These are phyloP conservation scores for Drosophila repletoides DNA, from an alignment of 1,140 invertebrate genomes.

Conservation along the genomic window DNA sequence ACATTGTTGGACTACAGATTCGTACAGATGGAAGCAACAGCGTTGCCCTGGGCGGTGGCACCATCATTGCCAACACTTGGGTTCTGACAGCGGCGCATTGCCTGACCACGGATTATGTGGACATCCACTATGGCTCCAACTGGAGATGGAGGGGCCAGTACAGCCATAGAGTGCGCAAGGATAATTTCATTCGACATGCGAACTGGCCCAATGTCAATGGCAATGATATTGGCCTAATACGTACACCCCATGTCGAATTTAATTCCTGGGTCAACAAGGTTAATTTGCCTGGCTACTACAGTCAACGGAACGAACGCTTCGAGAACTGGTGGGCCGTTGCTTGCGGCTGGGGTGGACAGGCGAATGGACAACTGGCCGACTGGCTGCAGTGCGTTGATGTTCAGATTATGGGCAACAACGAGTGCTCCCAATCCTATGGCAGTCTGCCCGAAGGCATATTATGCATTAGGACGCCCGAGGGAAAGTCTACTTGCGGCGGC, in stretches of 20 bases:
- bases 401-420: constrained; percentile 52
- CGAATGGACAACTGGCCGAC: constrained; percentile 40
- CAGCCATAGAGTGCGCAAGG: constrained; percentile 36
- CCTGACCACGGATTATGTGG: constrained; percentile 41
- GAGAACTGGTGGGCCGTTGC: constrained; percentile 43
- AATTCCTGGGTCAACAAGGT: constrained; percentile 33
- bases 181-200: constrained; percentile 48
- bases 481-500: constrained; percentile 73
- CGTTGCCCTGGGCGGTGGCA: constrained; percentile 83
- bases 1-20: constrained; percentile 82
- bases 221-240: constrained; percentile 54
- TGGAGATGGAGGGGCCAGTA: constrained; percentile 33
- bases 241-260: constrained; percentile 44
- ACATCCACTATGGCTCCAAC: constrained; percentile 66
- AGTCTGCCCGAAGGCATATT: constrained; percentile 33
- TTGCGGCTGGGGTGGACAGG: constrained; percentile 62
- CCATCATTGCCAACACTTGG: constrained; percentile 83
- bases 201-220: constrained; percentile 46
- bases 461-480: constrained; percentile 37
- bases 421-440: constrained; percentile 42
- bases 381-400: constrained; percentile 55
- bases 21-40: constrained; percentile 56
- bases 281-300: constrained; percentile 34
- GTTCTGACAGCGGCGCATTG: constrained; percentile 86
- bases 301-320: constrained; percentile 29